Percentiles rank a stretch among this genome's conserved stretches.
These are phyloP conservation scores for Petrocephalus schoutedeni DNA, from an alignment of 2,797 vertebrate species.

Conservation along the genomic window DNA sequence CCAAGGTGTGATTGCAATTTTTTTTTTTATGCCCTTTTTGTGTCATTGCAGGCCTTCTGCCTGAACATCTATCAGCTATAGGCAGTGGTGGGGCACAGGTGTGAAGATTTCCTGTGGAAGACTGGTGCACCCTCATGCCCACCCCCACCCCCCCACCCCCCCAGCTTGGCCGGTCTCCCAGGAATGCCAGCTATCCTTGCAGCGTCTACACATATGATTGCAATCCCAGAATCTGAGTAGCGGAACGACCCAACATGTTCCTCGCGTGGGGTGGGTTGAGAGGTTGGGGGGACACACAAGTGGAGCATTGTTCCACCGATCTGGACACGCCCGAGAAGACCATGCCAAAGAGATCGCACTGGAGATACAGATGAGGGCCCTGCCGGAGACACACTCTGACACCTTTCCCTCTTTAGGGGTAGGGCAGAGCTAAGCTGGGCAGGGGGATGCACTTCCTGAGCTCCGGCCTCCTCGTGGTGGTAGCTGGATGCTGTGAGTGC, in stretches of 20 bases:
- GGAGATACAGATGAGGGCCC: constrained; percentile 19
- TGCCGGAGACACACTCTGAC: constrained; percentile 53
- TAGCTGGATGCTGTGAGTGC: neutral
- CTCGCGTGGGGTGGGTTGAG: constrained; percentile 1
- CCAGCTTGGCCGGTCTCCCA: constrained; percentile 28
- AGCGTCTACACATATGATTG: constrained; percentile 57
- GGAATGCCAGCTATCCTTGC: constrained; percentile 58
- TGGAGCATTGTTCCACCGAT: constrained; percentile 44
- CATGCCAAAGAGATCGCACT: constrained; percentile 39
- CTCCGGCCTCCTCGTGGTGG: neutral
- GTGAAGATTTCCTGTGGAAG: neutral
- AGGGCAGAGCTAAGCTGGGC: neutral
- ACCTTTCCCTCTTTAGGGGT: neutral
- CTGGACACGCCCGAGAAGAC: constrained; percentile 47
- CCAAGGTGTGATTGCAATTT: neutral
- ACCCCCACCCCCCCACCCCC: neutral
- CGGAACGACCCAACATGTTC: constrained; percentile 38
- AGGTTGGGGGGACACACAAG: constrained; percentile 36
- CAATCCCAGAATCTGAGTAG: constrained; percentile 49
- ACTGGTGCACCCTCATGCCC: neutral
- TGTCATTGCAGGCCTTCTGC: neutral
- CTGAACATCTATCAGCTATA: neutral
- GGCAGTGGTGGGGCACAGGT: neutral
- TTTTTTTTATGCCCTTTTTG: neutral
- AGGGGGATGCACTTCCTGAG: neutral